Base-by-base conservation (phyloP, 2,888 invertebrate genomes). In the Physocephala rufipes region DNA sequence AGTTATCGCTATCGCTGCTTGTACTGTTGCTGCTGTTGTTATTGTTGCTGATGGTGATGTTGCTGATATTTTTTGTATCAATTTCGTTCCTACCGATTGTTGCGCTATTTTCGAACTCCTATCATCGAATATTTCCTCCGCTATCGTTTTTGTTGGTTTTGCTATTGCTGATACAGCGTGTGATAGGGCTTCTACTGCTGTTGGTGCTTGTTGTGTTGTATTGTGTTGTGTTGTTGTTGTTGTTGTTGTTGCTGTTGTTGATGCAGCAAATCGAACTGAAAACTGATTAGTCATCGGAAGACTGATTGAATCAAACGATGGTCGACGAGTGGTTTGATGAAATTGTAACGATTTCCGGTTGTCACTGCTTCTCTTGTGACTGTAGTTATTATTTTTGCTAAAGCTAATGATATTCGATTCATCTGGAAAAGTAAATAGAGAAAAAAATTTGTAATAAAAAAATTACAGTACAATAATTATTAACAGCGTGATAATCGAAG, bases 331-430 rank as follows among this genome's bases (percentile, higher is more conserved):
- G 36, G 36, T 58, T 15, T 58, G 58, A 28, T 58, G 26, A 15
- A 26, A 19, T 21, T 53, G 26, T 58, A 2, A 45, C 36, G 55
- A 19, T 45, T 55, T 28, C 26, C 26, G 15, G 28, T 58, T 58
- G 36, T 51, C 19, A 51, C 28, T 26, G 66, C n/a, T 65, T 15
- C 15, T 49, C 49, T 26, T n/a, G 43, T 43, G 24, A 68, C 58
- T 47, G 72, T 45, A 28, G 64, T 66, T 51, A 64, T 70, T 73
- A 78, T 75, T 45, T 76, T 77, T 69, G 79, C 74, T 72, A 58
- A 73, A 59, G 47, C 63, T 70, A 62, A 72, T 74, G 72, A 77
- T 71, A 66, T 76, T 78, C 74, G 71, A 76, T 74, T 79, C 83
- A 82, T 82, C 84, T 82, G 76, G 5, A 75, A 36, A 36, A 36